A percentile compares a stretch with the other conserved stretches of the same genome.
Evolutionary conservation across 2,888 invertebrate genomes (phyloP).

Genomic region (Laspeyria flexula): DNA sequence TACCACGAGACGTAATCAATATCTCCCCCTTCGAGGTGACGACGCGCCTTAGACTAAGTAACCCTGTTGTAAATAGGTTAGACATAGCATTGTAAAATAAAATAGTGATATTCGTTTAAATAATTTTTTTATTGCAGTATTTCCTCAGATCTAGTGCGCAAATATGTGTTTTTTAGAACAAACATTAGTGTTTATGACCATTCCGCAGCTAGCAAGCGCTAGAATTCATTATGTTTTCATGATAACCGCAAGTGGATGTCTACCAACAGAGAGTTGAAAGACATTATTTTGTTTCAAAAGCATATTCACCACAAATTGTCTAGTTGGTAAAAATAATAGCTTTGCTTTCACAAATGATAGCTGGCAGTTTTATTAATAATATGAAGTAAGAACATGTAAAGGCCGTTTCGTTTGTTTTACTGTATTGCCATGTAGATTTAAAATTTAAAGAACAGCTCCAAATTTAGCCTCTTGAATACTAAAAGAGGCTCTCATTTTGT

Average conservation of each 20-base stretch:
- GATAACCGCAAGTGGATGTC: slow-evolving; percentile 23
- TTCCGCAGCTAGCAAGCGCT: slow-evolving; percentile 13
- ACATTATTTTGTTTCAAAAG: slow-evolving; percentile 9
- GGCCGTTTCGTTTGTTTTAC: too few species aligned
- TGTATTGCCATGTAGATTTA: too few species aligned
- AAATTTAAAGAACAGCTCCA: too few species aligned
- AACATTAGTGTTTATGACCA: background rate
- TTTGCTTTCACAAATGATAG: background rate
- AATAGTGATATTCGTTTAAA: slow-evolving; percentile 60
- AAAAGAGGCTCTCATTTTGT: too few species aligned
- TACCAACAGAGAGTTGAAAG: slow-evolving; percentile 16
- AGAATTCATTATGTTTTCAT: slow-evolving; percentile 29
- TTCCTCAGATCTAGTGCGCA: background rate
- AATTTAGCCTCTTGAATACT: too few species aligned
- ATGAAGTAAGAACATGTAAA: too few species aligned
- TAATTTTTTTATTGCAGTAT: slow-evolving; percentile 37
- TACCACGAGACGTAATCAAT: slow-evolving; percentile 72
- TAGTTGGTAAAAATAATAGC: background rate
- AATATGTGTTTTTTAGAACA: background rate
- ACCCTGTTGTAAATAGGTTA: slow-evolving; percentile 70
- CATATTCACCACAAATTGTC: slow-evolving; percentile 4
- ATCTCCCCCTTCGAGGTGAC: slow-evolving; percentile 77
- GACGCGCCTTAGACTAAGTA: slow-evolving; percentile 72
- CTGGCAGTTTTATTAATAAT: background rate
- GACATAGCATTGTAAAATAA: slow-evolving; percentile 65